Percentiles rank a stretch among this genome's conserved stretches.
These are phyloP conservation scores for Salvelinus sp. DNA, from an alignment of 2,113 vertebrate species.

Conservation along the genomic window DNA sequence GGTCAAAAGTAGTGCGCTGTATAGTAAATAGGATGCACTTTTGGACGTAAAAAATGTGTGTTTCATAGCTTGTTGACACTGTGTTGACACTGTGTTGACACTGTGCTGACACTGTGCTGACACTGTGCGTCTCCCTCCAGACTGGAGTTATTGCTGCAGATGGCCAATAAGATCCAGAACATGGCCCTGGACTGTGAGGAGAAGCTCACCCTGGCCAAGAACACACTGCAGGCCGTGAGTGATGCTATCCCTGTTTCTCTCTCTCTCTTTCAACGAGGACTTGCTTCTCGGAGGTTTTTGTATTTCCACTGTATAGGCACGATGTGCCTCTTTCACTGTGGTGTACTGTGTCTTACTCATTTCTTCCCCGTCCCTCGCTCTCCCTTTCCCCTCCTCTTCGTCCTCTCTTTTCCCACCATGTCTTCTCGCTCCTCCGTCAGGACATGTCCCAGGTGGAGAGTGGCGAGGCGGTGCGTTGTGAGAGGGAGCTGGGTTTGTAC, in stretches of 20 bases:
- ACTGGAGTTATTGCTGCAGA: constrained; percentile 91
- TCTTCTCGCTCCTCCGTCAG: constrained; percentile 61
- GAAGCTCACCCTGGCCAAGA: constrained; percentile 93
- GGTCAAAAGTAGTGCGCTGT: no score
- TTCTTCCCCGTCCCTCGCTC: not conserved
- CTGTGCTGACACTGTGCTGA: not conserved
- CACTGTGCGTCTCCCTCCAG: constrained; percentile 58
- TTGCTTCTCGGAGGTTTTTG: not conserved
- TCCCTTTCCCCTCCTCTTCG: not conserved
- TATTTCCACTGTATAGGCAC: no score
- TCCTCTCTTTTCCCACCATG: no score
- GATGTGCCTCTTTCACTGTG: no score
- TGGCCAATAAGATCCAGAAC: constrained; percentile 97
- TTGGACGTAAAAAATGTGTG: no score
- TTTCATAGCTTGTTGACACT: not conserved
- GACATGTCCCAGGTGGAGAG: constrained; percentile 89
- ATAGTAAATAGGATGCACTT: no score
- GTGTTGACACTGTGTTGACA: constrained; percentile 3
- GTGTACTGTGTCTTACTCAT: not conserved
- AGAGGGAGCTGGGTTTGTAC: constrained; percentile 85
- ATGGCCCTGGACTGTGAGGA: constrained; percentile 94
- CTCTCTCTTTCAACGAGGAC: not conserved
- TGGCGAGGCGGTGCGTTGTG: constrained; percentile 84
- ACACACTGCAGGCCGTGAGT: constrained; percentile 96
- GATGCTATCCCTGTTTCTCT: not conserved